A percentile compares a stretch with the other conserved stretches of the same genome.
Evolutionary conservation across 2,797 vertebrate species (phyloP).

Genomic region (Danio choprae): DNA sequence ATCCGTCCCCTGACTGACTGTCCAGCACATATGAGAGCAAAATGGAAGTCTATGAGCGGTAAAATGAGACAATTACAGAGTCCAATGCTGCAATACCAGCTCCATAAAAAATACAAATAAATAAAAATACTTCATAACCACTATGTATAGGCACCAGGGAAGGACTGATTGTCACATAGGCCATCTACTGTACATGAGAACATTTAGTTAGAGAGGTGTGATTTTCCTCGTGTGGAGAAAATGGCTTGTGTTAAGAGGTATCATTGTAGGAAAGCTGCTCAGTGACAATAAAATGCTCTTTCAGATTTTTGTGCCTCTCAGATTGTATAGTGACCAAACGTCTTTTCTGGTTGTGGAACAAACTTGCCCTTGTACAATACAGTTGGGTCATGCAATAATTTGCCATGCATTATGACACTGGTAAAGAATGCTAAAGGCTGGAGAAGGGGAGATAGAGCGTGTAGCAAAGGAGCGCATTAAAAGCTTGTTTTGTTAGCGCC

Average conservation of each 20-base stretch:
- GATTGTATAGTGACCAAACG: constrained; percentile 39
- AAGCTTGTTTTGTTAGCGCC: constrained; percentile 89
- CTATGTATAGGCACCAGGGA: constrained; percentile 17
- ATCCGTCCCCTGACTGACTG: constrained; percentile 34
- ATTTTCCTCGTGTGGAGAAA: constrained; percentile 26
- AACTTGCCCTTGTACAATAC: constrained; percentile 15
- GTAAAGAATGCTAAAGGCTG: constrained; percentile 48
- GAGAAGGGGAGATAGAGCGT: constrained; percentile 75
- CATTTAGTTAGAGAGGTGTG: constrained; percentile 24
- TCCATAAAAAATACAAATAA: constrained; percentile 5
- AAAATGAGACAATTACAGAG: constrained; percentile 23
- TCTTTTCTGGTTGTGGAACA: constrained; percentile 23
- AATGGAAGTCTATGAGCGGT: constrained; percentile 12
- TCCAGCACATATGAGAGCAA: constrained; percentile 31
- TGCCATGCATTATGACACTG: constrained; percentile 53
- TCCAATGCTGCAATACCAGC: constrained; percentile 19
- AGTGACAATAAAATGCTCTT: neutral
- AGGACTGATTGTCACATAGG: constrained; percentile 16
- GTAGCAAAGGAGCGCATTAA: constrained; percentile 84
- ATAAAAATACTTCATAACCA: constrained; percentile 15
- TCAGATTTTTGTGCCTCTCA: constrained; percentile 1
- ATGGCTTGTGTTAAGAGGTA: constrained; percentile 9
- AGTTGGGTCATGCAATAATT: constrained; percentile 48
- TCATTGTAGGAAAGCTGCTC: neutral
- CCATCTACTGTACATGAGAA: constrained; percentile 12